Conservation (phyloP, 2,797 vertebrate genomes). For the Falco columbarius region DNA sequence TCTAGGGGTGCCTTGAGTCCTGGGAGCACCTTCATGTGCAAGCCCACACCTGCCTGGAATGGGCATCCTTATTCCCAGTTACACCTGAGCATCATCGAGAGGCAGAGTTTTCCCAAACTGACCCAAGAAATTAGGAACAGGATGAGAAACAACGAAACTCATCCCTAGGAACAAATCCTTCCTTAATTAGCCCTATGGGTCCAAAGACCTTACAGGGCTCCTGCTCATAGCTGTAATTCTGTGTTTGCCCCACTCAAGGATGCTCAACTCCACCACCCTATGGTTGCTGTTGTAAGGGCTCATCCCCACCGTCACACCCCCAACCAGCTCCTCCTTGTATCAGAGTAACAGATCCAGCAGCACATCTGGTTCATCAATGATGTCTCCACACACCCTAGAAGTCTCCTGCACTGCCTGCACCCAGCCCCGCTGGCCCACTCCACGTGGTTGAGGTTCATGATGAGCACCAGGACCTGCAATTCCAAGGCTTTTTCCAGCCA, state of each 20-base stretch:
- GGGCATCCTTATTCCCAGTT: background rate
- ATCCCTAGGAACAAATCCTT: background rate
- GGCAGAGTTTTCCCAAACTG: background rate
- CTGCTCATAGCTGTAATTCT: background rate
- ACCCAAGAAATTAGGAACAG: background rate
- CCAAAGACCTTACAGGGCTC: background rate
- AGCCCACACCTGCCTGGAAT: background rate
- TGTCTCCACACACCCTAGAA: background rate
- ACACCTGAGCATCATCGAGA: background rate
- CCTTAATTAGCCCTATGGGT: background rate
- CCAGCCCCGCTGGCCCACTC: fast-evolving
- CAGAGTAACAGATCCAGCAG: background rate
- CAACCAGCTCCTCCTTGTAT: background rate
- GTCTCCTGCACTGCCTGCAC: background rate
- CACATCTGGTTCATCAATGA: background rate
- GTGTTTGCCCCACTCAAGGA: background rate
- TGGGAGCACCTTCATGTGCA: background rate
- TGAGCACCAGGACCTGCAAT: background rate
- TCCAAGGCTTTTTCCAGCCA: background rate
- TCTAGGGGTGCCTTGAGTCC: background rate
- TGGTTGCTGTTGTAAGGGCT: background rate
- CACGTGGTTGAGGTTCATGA: background rate
- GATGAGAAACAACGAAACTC: background rate
- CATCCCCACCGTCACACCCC: background rate
- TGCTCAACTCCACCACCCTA: background rate